Percentiles rank a stretch among this genome's conserved stretches.
Conservation (phyloP, 30 jellyfish, hydroid and myxozoan genomes). For the Aurelia aurita region DNA sequence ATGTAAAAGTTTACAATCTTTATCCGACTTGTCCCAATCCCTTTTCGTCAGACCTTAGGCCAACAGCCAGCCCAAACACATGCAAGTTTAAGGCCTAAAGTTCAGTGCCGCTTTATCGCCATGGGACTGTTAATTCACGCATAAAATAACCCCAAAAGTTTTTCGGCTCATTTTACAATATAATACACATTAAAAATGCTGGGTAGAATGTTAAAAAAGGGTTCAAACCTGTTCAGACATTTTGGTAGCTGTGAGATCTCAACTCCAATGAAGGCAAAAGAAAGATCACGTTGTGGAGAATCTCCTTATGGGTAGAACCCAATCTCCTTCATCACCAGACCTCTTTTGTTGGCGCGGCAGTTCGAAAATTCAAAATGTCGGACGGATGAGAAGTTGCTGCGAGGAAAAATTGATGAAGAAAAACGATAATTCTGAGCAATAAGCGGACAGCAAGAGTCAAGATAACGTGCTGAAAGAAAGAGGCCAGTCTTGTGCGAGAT, state of each 20-base stretch:
- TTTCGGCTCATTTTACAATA: background rate
- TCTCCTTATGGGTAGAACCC: constrained; percentile 55
- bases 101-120: background rate
- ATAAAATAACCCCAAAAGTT: background rate
- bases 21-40: no score
- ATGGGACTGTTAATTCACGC: no score
- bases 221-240: constrained; percentile 76
- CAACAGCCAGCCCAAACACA: no score
- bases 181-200: no score
- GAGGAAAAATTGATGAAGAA: background rate
- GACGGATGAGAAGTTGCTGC: background rate
- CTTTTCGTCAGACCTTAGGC: no score
- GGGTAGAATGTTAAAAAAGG: background rate
- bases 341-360: constrained; percentile 45
- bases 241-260: constrained; percentile 16
- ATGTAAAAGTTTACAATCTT: no score
- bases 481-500: background rate
- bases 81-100: background rate
- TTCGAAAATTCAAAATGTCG: constrained; percentile 45
- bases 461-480: background rate
- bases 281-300: constrained; percentile 67
- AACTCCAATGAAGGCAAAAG: constrained; percentile 34
- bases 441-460: background rate
- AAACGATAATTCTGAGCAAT: background rate
- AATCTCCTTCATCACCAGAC: constrained; percentile 55